Evolutionary conservation across 2,113 vertebrate species (phyloP).

Genomic region (Bubo bubo): DNA sequence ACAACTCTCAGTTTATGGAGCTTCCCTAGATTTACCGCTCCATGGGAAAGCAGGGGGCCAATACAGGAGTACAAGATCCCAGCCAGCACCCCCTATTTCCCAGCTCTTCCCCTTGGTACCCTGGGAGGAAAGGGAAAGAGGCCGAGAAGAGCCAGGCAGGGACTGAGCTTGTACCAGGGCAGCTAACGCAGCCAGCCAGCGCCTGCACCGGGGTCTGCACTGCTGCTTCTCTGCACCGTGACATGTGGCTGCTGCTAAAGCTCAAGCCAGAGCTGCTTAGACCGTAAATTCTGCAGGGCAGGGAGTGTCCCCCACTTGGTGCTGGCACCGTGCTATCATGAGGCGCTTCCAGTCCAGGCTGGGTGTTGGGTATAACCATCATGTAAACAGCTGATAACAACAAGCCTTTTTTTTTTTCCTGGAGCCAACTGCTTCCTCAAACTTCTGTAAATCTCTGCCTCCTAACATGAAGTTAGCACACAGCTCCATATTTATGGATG

Average conservation of each 20-base stretch:
- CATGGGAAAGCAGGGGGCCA: not conserved
- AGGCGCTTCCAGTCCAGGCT: not conserved
- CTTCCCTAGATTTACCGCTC: not conserved
- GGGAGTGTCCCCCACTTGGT: not conserved
- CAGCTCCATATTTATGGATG: not conserved
- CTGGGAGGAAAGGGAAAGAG: not conserved
- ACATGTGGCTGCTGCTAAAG: not conserved
- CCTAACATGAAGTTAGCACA: not conserved
- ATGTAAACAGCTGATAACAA: not conserved
- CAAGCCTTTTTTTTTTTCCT: not conserved
- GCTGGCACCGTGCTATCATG: not conserved
- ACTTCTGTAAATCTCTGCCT: not conserved
- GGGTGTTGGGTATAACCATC: not conserved
- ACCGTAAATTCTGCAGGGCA: not conserved
- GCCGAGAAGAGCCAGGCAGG: not conserved
- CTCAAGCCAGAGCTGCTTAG: not conserved
- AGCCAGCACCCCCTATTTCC: not conserved
- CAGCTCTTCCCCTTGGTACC: not conserved
- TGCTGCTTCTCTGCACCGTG: not conserved
- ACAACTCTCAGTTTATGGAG: not conserved
- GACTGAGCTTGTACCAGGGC: not conserved
- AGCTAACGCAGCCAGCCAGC: fast-evolving
- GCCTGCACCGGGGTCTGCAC: not conserved
- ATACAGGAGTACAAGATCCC: fast-evolving
- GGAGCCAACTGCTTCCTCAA: not conserved